Evolutionary conservation across 2,888 invertebrate species (phyloP).

Genomic region (Zhengitettix transpicula): DNA sequence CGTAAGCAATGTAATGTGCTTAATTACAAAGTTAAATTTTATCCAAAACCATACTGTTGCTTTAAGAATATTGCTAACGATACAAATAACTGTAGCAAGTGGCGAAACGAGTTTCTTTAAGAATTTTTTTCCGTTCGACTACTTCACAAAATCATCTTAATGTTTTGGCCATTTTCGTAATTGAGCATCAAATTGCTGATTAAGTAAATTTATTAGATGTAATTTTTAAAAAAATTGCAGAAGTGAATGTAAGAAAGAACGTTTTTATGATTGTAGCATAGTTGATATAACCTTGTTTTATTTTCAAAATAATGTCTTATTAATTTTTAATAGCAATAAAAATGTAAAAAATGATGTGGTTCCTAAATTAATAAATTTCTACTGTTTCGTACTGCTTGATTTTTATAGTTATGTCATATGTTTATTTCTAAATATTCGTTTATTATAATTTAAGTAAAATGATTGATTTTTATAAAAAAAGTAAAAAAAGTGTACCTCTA

Average conservation of each 20-base stretch:
- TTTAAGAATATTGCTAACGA: conserved; percentile 13
- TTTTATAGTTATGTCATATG: neutral
- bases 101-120: conserved; percentile 15
- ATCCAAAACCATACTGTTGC: neutral
- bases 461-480: neutral
- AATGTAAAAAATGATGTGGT: neutral
- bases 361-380: neutral
- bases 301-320: neutral
- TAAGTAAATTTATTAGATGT: neutral
- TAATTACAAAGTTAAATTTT: neutral
- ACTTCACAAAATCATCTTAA: no score
- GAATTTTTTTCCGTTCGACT: neutral
- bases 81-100: conserved; percentile 13
- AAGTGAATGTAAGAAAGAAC: neutral
- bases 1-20: neutral
- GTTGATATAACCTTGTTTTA: no score
- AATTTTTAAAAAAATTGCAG: neutral
- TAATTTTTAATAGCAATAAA: neutral
- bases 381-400: neutral
- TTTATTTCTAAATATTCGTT: neutral
- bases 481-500: neutral
- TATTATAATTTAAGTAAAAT: neutral
- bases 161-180: neutral
- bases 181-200: neutral
- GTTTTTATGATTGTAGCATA: neutral